Base-by-base conservation (phyloP, 2,797 vertebrate species). In the Parotocinclus haroldoi region DNA sequence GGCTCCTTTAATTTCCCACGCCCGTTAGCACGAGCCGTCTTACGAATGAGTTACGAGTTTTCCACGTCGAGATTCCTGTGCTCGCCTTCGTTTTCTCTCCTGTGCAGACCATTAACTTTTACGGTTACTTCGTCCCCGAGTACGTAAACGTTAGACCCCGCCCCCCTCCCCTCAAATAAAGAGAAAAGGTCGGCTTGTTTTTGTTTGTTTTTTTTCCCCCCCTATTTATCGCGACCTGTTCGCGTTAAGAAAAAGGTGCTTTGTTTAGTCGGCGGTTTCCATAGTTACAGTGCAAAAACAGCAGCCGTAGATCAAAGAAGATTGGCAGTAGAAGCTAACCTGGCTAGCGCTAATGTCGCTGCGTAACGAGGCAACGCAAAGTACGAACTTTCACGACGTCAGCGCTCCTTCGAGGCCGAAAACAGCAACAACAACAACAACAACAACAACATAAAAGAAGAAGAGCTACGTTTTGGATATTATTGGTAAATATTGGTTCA, bases 311-410 rank as follows among this genome's bases (percentile, higher is more conserved):
- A 80, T 83, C 86, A 82, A 85, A 79, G 46, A 78, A 82, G 79
- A 86, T 72, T 90, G 91, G 90, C 90, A 91, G 91, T 91, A 83
- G 16, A 88, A 89, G 89, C 48, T 46, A 46, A 46, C 86, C 87
- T 86, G 91, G 89, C 90, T 90, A 85, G 81, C 86, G 85, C 85
- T 88, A 83, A 85, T 84, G 87, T 88, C 87, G 88, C 89, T 89
- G 86, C 87, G 13, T 44, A 81, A 86, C 80, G 89, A 90, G 88
- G 90, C 89, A 91, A 90, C 84, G 64, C 71, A 90, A 91, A 89
- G 86, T 81, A 83, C n/a, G n/a, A 86, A 83, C 86, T 27, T 27
- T 27, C 27, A 83, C 84, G 82, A 8, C 87, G 81, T 18, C 85
- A 82, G 83, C 83, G 84, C 84, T 86, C 85, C 81, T 62, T 57